Conservation (phyloP, 2,113 vertebrate genomes). For the Nansenia antarctica region DNA sequence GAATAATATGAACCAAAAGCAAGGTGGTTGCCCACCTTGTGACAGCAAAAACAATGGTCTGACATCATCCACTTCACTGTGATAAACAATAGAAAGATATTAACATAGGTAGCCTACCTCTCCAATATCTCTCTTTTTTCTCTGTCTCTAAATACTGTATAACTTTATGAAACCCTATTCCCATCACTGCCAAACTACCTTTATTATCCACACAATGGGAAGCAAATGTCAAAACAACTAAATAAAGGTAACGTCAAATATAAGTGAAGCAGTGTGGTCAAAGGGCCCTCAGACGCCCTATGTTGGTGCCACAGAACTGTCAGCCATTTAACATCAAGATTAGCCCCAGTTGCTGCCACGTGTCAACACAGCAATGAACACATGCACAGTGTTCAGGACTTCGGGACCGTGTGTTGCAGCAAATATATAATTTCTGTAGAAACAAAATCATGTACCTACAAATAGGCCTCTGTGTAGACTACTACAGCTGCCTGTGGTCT, state of each 20-base stretch:
- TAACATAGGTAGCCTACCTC: background rate
- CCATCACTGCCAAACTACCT: too few relatives aligned
- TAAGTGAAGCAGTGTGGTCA: background rate
- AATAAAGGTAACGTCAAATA: too few relatives aligned
- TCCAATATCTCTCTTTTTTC: background rate
- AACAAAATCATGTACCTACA: background rate
- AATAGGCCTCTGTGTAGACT: background rate
- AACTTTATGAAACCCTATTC: too few relatives aligned
- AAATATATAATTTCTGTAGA: slow-evolving; percentile 20
- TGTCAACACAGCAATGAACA: slow-evolving; percentile 71
- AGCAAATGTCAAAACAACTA: too few relatives aligned
- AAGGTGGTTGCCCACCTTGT: too few relatives aligned
- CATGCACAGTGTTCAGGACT: slow-evolving; percentile 46
- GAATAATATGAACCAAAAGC: too few relatives aligned
- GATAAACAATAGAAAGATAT: background rate
- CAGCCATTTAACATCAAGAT: slow-evolving; percentile 66
- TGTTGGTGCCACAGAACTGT: slow-evolving; percentile 52
- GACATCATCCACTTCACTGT: too few relatives aligned
- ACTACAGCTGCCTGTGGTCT: background rate
- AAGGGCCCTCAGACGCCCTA: background rate
- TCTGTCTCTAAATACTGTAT: background rate
- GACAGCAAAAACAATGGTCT: too few relatives aligned
- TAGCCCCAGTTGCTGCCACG: slow-evolving; percentile 61
- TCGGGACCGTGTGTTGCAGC: slow-evolving; percentile 7
- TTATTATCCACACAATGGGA: too few relatives aligned